A percentile compares a stretch with the other conserved stretches of the same genome.
These are phyloP conservation scores for Micrasema longulum DNA, from an alignment of 1,140 invertebrate species.

Conservation along the genomic window DNA sequence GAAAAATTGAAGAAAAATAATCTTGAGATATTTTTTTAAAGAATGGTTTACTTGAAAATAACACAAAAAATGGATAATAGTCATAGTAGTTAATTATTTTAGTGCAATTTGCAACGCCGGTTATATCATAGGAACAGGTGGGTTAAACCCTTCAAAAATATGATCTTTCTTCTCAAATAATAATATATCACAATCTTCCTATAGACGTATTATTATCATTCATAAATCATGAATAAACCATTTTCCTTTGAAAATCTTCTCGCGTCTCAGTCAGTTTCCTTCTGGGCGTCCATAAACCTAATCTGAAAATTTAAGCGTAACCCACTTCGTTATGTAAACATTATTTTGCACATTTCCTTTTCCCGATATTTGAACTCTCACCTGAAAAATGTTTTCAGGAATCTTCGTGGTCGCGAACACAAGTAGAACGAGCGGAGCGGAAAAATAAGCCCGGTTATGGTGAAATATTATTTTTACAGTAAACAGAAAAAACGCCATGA, in stretches of 20 bases:
- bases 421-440: slow-evolving; percentile 39
- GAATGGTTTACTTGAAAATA: too few species aligned
- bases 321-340: slow-evolving; percentile 46
- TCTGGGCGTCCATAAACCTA: slow-evolving; percentile 32
- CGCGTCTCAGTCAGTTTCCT: slow-evolving; percentile 5
- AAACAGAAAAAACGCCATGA: slow-evolving; percentile 44
- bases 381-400: slow-evolving; percentile 52
- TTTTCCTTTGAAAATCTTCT: neutral
- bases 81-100: too few species aligned
- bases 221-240: too few species aligned
- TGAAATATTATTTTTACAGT: slow-evolving; percentile 54
- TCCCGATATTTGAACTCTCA: slow-evolving; percentile 50
- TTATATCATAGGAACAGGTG: too few species aligned
- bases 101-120: too few species aligned
- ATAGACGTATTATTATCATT: too few species aligned
- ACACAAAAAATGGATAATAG: too few species aligned
- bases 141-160: too few species aligned
- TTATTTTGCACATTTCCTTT: slow-evolving; percentile 43
- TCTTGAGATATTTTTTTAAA: too few species aligned
- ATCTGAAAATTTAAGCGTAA: slow-evolving; percentile 44
- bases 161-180: too few species aligned
- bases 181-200: too few species aligned
- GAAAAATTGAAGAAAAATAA: too few species aligned
- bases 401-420: slow-evolving; percentile 33
- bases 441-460: slow-evolving; percentile 48